Base-by-base conservation (phyloP, 2,113 vertebrate genomes). In the Bettongia penicillata region DNA sequence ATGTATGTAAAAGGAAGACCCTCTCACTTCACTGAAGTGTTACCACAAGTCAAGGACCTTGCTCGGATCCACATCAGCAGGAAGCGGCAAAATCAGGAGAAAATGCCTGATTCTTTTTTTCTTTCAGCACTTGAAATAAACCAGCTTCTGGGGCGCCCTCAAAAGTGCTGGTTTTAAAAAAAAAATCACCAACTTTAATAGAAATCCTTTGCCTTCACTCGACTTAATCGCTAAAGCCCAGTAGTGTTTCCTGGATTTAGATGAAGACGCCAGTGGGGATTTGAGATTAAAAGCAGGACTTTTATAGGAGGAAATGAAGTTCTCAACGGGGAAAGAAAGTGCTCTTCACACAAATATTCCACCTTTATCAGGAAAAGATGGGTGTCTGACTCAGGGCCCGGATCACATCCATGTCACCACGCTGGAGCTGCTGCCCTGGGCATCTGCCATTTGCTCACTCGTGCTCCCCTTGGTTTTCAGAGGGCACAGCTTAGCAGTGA, bases 181-280 rank as follows among this genome's bases (percentile, higher is more conserved):
- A 98, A 97, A 98, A 98, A 97, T 96, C 97, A 95, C 96, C 97
- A 94, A 98, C 96, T 99, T 98, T 98, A 99, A 98, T 98, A 98
- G 98, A 99, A 99, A 99, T 99, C 98, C 98, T 99, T 99, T 98
- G 98, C 98, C 98, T 99, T 99, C 98, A 98, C 98, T 99, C 98
- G 98, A 98, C 99, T 98, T 99, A 99, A 98, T 99, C 98, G 98
- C 98, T 98, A 99, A 99, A 99, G 99, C 98, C 98, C 99, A 98
- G 97, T 98, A 98, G 99, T 98, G 98, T 98, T 99, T 99, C 98
- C 97, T 51, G 98, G 98, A 98, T 98, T 99, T 99, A 99, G 99
- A 98, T 98, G 98, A 98, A 99, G 98, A 98, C 98, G 98, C 98
- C 99, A 98, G 98, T 98, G 98, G 98, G 99, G 98, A 99, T 99